Percentiles rank a stretch among this genome's conserved stretches.
phyloP scores from a whole-genome alignment of 2,113 vertebrate genomes.

The Mionectes macconnelli region DNA sequence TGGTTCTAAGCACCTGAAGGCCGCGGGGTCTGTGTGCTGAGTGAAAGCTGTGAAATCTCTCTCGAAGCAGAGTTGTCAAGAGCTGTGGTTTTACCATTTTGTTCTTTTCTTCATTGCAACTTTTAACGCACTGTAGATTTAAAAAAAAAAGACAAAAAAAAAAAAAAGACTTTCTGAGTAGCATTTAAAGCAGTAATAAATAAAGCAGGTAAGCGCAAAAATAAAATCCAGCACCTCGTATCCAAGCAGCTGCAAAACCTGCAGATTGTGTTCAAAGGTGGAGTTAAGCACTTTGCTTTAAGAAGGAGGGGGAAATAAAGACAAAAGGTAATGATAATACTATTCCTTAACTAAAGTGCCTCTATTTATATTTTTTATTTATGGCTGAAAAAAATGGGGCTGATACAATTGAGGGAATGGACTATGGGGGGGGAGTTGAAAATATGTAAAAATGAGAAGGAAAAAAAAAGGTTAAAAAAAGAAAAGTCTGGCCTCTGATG shows the following conservation, averaged over 20 bases:
- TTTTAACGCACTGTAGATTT: conserved; percentile 44
- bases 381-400: conserved; percentile 66
- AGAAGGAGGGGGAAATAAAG: conserved; percentile 50
- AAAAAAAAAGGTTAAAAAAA: background rate
- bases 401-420: conserved; percentile 62
- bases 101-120: conserved; percentile 60
- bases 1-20: conserved; percentile 64
- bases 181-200: conserved; percentile 59
- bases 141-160: background rate
- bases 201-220: conserved; percentile 31
- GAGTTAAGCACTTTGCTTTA: conserved; percentile 55
- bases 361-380: conserved; percentile 79
- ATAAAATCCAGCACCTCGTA: conserved; percentile 12
- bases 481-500: conserved; percentile 52
- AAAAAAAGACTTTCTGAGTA: conserved; percentile 32
- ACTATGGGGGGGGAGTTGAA: conserved; percentile 17
- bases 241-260: conserved; percentile 36
- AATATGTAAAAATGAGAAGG: background rate
- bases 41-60: conserved; percentile 78
- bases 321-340: conserved; percentile 55
- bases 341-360: conserved; percentile 82
- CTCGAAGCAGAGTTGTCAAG: conserved; percentile 68
- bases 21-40: background rate
- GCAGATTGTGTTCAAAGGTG: background rate
- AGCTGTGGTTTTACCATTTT: conserved; percentile 67